phyloP scores from a whole-genome alignment of 2,797 vertebrate species.

The Coregonus sp. region DNA sequence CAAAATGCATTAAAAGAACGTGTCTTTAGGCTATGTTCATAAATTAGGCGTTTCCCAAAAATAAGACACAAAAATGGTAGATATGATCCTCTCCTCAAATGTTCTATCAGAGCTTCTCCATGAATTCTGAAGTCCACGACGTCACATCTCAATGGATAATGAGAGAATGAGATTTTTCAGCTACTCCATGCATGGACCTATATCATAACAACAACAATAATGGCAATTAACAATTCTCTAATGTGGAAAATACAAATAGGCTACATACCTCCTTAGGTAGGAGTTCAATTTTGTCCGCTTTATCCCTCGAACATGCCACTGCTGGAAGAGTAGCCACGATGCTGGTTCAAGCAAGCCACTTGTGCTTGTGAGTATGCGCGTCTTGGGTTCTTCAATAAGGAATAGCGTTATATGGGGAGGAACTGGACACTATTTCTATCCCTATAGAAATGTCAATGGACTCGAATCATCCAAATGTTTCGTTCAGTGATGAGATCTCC shows the following conservation, averaged over 20 bases:
- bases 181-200: not conserved
- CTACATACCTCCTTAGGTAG: constrained; percentile 72
- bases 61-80: not conserved
- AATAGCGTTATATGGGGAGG: not conserved
- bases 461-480: not conserved
- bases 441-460: not conserved
- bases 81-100: too few species aligned
- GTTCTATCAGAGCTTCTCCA: not conserved
- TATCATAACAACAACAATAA: not conserved
- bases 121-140: not conserved
- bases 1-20: not conserved
- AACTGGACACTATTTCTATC: not conserved
- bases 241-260: not conserved
- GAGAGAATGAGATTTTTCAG: not conserved
- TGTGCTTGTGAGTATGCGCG: constrained; percentile 43
- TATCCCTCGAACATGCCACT: constrained; percentile 72
- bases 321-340: constrained; percentile 69
- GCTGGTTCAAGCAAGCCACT: constrained; percentile 37
- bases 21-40: not conserved
- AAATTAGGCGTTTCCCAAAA: not conserved
- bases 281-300: constrained; percentile 69
- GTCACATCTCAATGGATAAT: not conserved
- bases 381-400: constrained; percentile 23
- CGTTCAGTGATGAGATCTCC: not conserved
- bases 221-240: not conserved